Evolutionary conservation across 2,113 vertebrate species (phyloP).

Genomic region (Alosa alosa): DNA sequence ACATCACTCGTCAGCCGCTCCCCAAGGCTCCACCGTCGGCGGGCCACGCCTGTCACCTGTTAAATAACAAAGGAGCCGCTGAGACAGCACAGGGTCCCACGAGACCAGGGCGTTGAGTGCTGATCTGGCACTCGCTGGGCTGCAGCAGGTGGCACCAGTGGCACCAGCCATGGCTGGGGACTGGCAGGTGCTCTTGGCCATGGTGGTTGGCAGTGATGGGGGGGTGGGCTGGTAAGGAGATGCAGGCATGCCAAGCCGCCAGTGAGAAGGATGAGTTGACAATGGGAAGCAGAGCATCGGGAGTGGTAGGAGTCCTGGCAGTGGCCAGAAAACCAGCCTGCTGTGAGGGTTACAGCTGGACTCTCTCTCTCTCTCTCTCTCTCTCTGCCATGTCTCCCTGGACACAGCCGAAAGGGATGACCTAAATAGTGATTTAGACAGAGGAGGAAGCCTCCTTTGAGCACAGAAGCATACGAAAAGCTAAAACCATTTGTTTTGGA

Average conservation of each 20-base stretch:
- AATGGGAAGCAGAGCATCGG: slow-evolving; percentile 23
- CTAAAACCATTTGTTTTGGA: background rate
- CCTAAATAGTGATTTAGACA: slow-evolving; percentile 19
- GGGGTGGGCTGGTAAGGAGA: background rate
- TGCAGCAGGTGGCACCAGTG: slow-evolving; percentile 1
- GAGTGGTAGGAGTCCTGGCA: slow-evolving; percentile 2
- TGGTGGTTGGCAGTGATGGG: background rate
- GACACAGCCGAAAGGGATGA: background rate
- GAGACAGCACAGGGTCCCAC: background rate
- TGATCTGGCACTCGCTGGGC: background rate
- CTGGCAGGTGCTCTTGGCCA: background rate
- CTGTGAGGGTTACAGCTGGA: slow-evolving; percentile 5
- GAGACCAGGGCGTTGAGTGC: background rate
- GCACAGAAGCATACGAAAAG: background rate
- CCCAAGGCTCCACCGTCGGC: background rate
- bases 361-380: background rate
- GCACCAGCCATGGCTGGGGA: background rate
- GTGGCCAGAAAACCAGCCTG: slow-evolving; percentile 6
- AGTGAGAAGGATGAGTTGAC: background rate
- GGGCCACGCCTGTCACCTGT: background rate
- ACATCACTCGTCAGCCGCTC: background rate
- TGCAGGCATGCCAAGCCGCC: background rate
- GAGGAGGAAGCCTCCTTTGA: background rate
- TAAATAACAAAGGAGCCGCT: background rate
- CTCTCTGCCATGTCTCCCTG: background rate